phyloP scores from a whole-genome alignment of 2,888 invertebrate genomes.

The Psylliodes chrysocephalus region DNA sequence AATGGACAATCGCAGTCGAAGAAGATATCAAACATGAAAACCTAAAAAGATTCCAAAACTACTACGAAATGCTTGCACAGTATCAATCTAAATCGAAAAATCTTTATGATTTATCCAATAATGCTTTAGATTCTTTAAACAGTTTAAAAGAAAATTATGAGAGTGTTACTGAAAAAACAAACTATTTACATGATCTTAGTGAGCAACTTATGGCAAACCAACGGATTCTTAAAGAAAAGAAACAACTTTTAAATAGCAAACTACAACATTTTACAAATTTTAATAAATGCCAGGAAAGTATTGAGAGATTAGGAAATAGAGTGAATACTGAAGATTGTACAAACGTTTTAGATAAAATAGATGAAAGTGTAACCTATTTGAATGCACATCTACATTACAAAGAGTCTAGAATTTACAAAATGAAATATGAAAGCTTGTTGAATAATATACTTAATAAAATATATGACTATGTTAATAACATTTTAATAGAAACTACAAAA shows the following conservation, averaged over 20 bases:
- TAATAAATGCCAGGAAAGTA: constrained; percentile 53
- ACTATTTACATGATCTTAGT: constrained; percentile 89
- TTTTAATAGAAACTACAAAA: constrained; percentile 82
- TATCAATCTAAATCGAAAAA: constrained; percentile 76
- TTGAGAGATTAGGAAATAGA: constrained; percentile 52
- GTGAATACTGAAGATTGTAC: constrained; percentile 81
- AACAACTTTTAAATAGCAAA: constrained; percentile 81
- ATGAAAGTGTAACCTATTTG: constrained; percentile 87
- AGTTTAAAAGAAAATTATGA: constrained; percentile 82
- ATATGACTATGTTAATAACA: constrained; percentile 79
- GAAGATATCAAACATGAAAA: constrained; percentile 76
- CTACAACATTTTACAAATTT: constrained; percentile 88
- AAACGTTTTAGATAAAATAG: constrained; percentile 82
- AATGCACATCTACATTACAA: constrained; percentile 83
- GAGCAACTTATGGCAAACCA: constrained; percentile 92
- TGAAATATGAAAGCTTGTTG: constrained; percentile 87
- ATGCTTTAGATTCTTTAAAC: constrained; percentile 69
- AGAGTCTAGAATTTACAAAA: constrained; percentile 83
- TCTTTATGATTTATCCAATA: constrained; percentile 69
- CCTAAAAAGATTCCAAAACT: constrained; percentile 76
- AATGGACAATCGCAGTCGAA: constrained; percentile 80
- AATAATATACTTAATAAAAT: constrained; percentile 83
- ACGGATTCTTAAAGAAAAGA: constrained; percentile 81
- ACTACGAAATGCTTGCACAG: constrained; percentile 76
- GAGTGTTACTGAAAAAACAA: constrained; percentile 91